Evolutionary conservation across 2,113 vertebrate species (phyloP), one percentile per base, ranked within the genome.

Genomic region (Nestor notabilis): DNA sequence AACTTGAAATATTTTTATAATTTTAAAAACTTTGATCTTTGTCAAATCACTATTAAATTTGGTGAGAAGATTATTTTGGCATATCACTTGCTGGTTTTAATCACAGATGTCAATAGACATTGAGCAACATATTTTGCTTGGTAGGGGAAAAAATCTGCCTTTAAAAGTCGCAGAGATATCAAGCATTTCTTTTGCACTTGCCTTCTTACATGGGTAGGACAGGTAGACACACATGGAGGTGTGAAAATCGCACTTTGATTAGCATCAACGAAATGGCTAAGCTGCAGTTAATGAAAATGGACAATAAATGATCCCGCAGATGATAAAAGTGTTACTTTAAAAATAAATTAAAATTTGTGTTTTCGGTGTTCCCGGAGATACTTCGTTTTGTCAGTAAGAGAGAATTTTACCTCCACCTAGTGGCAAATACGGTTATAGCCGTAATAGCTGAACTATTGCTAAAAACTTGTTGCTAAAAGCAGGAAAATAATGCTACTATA

Each of bases 361-460:
- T 60, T 60, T 58, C 2, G 0, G 10, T 56, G 60, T 17, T 82
- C 9, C 29, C 70, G 35, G 27, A 52, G 29, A 27, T 23, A 29
- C 12, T 60, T 39, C 11, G 6, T 68, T 83, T 52, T 52, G 23
- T 9, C 21, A 71, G 27, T 49, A 78, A 63, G 14, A 74, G 33
- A 81, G 72, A 72, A 52, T 69, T 85, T 68, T 94, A 91, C 49
- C 74, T 96, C 93, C 93, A 87, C 63, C 95, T 96, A 76, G 77
- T 69, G 95, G 93, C 53, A 89, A 76, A 29, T 68, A 56, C 37
- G 7, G 28, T 82, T 61, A 31, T 56, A 91, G 46, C n/a, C 11
- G 2, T 41, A 82, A 24, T 23, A 49, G 3, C 49, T 61, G 7
- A 83, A 55, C 29, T 24, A 5, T 15, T 49, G 43, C 61, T 46